Percentiles rank a stretch among this genome's conserved stretches.
Conservation (phyloP, 2,888 invertebrate species). For the Diplolepis rosae region DNA sequence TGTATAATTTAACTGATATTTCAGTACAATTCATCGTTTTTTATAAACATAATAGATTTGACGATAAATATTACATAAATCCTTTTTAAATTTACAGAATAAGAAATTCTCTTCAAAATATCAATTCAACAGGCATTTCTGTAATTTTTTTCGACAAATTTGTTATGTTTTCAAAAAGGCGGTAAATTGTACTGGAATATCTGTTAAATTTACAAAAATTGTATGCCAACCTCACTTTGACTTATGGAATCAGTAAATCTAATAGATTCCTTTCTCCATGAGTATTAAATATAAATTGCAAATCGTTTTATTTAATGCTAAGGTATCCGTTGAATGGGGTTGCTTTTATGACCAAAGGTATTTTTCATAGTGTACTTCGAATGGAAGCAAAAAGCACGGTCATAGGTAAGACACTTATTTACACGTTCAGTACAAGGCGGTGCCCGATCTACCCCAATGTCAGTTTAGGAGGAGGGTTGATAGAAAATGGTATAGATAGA, state of each 20-base stretch:
- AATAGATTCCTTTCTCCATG: too few species aligned
- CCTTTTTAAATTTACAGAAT: too few species aligned
- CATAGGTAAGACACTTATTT: not conserved
- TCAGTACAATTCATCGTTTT: too few species aligned
- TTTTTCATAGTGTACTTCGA: not conserved
- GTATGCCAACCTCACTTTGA: too few species aligned
- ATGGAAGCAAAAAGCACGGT: not conserved
- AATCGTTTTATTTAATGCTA: not conserved
- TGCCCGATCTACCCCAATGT: conserved; percentile 52
- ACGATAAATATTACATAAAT: too few species aligned
- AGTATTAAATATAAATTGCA: not conserved
- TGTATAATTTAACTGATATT: too few species aligned
- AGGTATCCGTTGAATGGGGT: not conserved
- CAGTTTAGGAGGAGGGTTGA: conserved; percentile 17
- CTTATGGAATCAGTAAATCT: too few species aligned
- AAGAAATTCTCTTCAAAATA: too few species aligned
- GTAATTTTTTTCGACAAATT: not conserved
- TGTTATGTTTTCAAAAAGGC: not conserved
- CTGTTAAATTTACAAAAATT: too few species aligned
- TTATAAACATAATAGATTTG: too few species aligned
- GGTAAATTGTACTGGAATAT: too few species aligned
- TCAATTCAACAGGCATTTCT: too few species aligned
- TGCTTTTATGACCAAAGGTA: not conserved
- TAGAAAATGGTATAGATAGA: conserved; percentile 35
- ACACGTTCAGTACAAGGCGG: not conserved